These are phyloP conservation scores for Chaetops frenatus DNA, from an alignment of 2,113 vertebrate species.

Conservation along the genomic window DNA sequence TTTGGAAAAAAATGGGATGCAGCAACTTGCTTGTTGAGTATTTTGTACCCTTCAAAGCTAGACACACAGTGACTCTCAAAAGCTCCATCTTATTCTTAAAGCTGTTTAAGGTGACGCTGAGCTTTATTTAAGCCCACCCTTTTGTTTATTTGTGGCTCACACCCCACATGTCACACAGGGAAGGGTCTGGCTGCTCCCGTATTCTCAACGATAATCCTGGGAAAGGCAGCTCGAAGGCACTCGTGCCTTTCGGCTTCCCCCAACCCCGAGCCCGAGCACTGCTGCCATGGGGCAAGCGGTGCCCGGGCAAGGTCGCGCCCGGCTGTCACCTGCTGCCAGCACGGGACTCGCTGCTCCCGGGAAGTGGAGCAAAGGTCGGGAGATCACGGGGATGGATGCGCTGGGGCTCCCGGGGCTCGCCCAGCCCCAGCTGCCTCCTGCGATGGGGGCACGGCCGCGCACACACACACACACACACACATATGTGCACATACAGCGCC, in stretches of 20 bases:
- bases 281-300: background rate
- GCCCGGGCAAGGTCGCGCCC: background rate
- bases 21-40: background rate
- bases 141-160: fast-evolving
- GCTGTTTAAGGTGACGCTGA: fast-evolving
- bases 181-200: background rate
- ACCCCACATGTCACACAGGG: fast-evolving
- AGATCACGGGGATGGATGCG: background rate
- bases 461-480: background rate
- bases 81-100: background rate
- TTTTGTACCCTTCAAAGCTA: background rate
- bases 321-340: background rate
- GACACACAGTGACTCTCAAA: background rate
- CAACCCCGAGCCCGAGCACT: background rate
- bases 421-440: background rate
- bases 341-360: fast-evolving
- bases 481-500: fast-evolving
- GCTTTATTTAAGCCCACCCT: background rate
- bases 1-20: background rate
- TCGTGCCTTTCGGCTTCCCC: fast-evolving
- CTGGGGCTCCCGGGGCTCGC: background rate
- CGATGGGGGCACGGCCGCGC: fast-evolving
- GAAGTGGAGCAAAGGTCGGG: background rate
- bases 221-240: fast-evolving
- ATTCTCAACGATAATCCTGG: fast-evolving